Evolutionary conservation across 2,797 vertebrate genomes (phyloP), one percentile per base, ranked within the genome.

Genomic region (Cygnus olor): DNA sequence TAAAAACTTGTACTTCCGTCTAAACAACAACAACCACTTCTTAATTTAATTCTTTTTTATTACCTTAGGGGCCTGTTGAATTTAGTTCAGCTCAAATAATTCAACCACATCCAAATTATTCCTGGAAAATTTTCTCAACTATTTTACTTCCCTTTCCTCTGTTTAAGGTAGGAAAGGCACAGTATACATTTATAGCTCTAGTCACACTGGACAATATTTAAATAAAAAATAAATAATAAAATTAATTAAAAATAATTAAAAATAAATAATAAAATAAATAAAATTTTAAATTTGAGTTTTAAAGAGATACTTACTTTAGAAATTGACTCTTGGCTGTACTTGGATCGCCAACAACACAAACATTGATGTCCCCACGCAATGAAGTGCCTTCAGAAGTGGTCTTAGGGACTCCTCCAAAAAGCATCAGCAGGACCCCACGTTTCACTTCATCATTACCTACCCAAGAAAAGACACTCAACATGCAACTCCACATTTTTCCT

Each of bases 241-340:
- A 36, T 36, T 36, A 36, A 36, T 36, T 36, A 8, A 36, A 36
- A 36, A 36, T 36, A 36, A 36, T 36, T 8, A 36, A 36, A 36
- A 36, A 36, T 36, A 36, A 36, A 36, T 36, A 36, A 36, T 36
- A 36, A 36, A 36, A 36, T 36, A 36, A 36, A 36, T 36, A 36
- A 36, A 36, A 36, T 36, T 36, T 36, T 36, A 36, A 36, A 36
- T 36, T 3, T 14, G 25, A 32, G 11, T 68, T 73, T 69, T 53
- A 54, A 44, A 82, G 34, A 47, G 72, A 90, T 16, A 94, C 99
- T 92, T 97, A 99, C 99, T 99, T 99, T 61, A 99, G 98, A 97
- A 99, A 99, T 90, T 99, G 99, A 97, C 99, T 99, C 97, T 99
- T 99, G 87, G 99, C 98, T 47, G 99, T 99, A 94, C 99, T 99